Base-by-base conservation (phyloP, 2,888 invertebrate species). In the Adela reaumurella region DNA sequence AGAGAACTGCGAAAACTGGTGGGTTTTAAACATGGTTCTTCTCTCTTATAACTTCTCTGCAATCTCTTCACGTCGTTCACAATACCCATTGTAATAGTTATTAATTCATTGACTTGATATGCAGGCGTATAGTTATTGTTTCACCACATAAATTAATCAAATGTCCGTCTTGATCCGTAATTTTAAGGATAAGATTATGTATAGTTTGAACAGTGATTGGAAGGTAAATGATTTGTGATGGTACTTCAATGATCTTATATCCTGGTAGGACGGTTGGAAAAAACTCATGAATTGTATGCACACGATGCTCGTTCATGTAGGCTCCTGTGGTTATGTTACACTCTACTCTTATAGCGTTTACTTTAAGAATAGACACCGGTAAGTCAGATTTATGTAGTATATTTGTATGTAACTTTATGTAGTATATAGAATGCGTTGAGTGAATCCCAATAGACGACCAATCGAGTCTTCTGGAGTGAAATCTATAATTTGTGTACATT, bases 41-140 rank as follows among this genome's bases (percentile, higher is more conserved):
- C 24, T 24, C 24, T 55, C 47, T 62, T 55, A 50, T 52, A 53
- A 50, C 55, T 54, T 45, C n/a, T n/a, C n/a, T 51, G 51, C 48
- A 60, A 55, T 10, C 52, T 53, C 46, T 57, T 53, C 53, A 58
- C 59, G 54, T 45, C 16, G 19, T 45, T 20, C n/a, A 45, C 45
- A 45, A 20, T 45, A 45, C 19, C 20, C 45, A 45, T 19, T 20
- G n/a, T n/a, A n/a, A 24, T 24, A 24, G 24, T 24, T 24, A 14
- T 19, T 45, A 20, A 20, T 19, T 16, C 20, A 4, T 20, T 19
- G 45, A n/a, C 19, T 45, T 20, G 19, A 19, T 45, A 20, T 20
- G 10, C 20, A 19, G 20, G 16, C 29, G 24, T 46, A 17, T 6
- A 24, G 17, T 28, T 46, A 24, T 29, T 28, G 17, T 3, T 29